A percentile compares a stretch with the other conserved stretches of the same genome.
These are phyloP conservation scores for Nowickia ferox DNA, from an alignment of 2,888 invertebrate species.

Conservation along the genomic window DNA sequence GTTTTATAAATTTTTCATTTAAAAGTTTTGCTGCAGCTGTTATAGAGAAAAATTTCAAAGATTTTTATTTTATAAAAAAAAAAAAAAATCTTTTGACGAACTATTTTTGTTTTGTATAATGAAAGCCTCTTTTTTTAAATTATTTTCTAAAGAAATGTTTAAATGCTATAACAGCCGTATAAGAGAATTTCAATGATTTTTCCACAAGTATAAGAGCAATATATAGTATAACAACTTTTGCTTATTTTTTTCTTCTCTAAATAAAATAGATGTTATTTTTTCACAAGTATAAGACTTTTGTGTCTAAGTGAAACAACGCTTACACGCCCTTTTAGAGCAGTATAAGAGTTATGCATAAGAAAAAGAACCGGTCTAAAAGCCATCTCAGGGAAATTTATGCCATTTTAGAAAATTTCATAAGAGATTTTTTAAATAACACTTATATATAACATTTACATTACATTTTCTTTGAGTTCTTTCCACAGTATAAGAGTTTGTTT, in stretches of 20 bases:
- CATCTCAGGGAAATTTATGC: not conserved
- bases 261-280: not conserved
- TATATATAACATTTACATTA: not conserved
- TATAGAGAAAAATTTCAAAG: not conserved
- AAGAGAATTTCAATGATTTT: not conserved
- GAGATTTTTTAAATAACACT: not conserved
- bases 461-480: not conserved
- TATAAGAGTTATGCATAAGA: not conserved
- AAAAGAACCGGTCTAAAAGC: not conserved
- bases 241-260: not conserved
- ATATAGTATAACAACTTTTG: not conserved
- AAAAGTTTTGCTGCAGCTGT: not conserved
- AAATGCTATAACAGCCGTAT: not conserved
- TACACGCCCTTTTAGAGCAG: not conserved
- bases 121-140: not conserved
- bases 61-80: not conserved
- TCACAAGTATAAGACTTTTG: too few species aligned
- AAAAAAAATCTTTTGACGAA: not conserved
- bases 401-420: not conserved
- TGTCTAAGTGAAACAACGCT: too few species aligned
- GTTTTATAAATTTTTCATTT: not conserved
- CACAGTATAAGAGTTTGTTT: not conserved
- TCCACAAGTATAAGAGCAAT: not conserved
- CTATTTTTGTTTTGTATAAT: not conserved
- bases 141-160: not conserved